Evolutionary conservation across 2,113 vertebrate genomes (phyloP).

Genomic region (Ascaphus truei): DNA sequence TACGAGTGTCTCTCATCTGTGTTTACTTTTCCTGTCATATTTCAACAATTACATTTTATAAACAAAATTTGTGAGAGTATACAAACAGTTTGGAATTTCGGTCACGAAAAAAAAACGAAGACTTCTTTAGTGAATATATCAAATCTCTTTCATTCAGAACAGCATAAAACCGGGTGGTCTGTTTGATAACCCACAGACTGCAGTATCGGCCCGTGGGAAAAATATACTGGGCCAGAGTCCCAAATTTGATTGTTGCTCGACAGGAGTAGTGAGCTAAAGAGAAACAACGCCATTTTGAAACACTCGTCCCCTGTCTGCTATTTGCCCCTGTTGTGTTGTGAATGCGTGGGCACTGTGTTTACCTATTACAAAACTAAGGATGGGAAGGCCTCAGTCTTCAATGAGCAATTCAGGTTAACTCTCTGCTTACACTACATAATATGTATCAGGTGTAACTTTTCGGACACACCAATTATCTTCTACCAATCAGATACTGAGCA

Average conservation of each 20-base stretch:
- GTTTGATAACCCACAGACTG: neutral
- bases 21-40: constrained; percentile 32
- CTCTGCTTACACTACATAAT: too few species aligned
- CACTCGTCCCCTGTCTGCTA: neutral
- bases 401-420: too few species aligned
- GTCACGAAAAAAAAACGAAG: constrained; percentile 14
- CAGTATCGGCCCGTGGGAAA: constrained; percentile 1
- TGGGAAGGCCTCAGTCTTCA: too few species aligned
- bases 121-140: constrained; percentile 8
- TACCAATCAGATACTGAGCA: too few species aligned
- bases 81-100: constrained; percentile 25
- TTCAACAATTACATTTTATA: constrained; percentile 37
- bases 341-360: too few species aligned
- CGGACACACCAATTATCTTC: too few species aligned
- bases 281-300: neutral
- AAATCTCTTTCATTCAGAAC: constrained; percentile 16
- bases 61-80: constrained; percentile 19
- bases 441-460: too few species aligned
- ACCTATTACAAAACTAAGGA: too few species aligned
- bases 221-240: neutral
- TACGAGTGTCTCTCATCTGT: constrained; percentile 15
- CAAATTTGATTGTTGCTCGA: neutral
- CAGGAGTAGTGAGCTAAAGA: neutral
- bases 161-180: constrained; percentile 20
- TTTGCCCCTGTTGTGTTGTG: too few species aligned